Conservation (phyloP, 2,888 invertebrate species). For the Ischnura elegans region DNA sequence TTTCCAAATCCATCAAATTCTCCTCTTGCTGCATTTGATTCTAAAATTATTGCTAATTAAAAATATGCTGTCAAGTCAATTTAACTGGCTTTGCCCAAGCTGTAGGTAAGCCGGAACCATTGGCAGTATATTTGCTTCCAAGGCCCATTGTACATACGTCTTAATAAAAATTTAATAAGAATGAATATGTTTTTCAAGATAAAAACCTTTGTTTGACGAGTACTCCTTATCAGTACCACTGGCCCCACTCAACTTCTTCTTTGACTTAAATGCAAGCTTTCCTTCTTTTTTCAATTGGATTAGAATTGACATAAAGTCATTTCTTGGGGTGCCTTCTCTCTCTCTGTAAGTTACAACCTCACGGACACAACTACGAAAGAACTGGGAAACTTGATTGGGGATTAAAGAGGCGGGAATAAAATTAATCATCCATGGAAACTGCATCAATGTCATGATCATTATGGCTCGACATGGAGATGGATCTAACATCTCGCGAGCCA, state of each 20-base stretch:
- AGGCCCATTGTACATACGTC: too few species aligned
- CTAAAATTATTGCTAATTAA: too few species aligned
- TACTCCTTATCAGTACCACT: conserved; percentile 21
- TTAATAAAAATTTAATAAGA: too few species aligned
- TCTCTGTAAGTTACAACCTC: conserved; percentile 33
- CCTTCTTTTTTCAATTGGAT: conserved; percentile 60
- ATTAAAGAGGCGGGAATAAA: neutral
- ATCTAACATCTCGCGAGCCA: conserved; percentile 48
- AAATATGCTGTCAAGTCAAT: too few species aligned
- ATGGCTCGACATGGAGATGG: conserved; percentile 34
- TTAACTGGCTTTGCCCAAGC: too few species aligned
- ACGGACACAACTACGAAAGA: conserved; percentile 27
- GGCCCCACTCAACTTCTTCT: neutral
- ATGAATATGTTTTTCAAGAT: neutral
- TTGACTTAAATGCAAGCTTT: conserved; percentile 15
- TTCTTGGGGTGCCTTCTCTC: conserved; percentile 41
- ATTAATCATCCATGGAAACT: conserved; percentile 40
- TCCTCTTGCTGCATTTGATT: too few species aligned
- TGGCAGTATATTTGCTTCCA: too few species aligned
- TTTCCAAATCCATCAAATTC: too few species aligned
- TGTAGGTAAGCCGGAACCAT: too few species aligned
- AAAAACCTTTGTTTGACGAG: neutral
- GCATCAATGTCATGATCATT: conserved; percentile 20
- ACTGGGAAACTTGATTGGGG: neutral
- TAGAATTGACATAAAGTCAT: conserved; percentile 36